These are phyloP conservation scores for Hydrocynus forskahlii DNA, from an alignment of 2,797 vertebrate genomes.

Conservation along the genomic window DNA sequence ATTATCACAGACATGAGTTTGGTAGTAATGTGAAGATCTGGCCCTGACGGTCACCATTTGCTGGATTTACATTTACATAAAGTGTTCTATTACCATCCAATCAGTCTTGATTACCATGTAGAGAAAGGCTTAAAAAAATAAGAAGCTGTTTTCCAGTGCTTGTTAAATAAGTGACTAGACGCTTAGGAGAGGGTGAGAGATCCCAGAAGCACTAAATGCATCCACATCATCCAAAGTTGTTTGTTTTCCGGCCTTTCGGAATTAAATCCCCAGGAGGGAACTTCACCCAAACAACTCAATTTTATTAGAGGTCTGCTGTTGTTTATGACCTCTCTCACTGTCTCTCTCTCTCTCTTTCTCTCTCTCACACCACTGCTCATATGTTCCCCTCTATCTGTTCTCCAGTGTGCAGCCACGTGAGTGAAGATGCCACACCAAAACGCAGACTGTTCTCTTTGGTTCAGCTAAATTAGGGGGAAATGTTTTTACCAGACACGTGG, in stretches of 20 bases:
- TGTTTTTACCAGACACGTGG: slow-evolving; percentile 1
- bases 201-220: slow-evolving; percentile 3
- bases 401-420: slow-evolving; percentile 20
- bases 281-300: neutral
- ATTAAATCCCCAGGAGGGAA: neutral
- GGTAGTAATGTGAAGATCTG: too few species aligned
- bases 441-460: neutral
- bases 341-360: neutral
- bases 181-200: neutral
- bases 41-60: too few species aligned
- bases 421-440: slow-evolving; percentile 20
- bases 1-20: too few species aligned
- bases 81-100: too few species aligned
- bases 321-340: slow-evolving; percentile 4
- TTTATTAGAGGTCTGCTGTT: slow-evolving; percentile 13
- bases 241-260: slow-evolving; percentile 10
- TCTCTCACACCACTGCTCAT: slow-evolving; percentile 9
- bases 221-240: neutral
- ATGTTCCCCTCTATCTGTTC: slow-evolving; percentile 1
- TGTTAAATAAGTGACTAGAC: neutral
- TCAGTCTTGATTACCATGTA: neutral
- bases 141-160: neutral
- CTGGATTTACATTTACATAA: too few species aligned
- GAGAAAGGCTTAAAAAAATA: neutral
- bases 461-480: neutral